Percentiles rank a stretch among this genome's conserved stretches.
Evolutionary conservation across 2,113 vertebrate species (phyloP).

Genomic region (Gnathonemus echidnorhynchus): DNA sequence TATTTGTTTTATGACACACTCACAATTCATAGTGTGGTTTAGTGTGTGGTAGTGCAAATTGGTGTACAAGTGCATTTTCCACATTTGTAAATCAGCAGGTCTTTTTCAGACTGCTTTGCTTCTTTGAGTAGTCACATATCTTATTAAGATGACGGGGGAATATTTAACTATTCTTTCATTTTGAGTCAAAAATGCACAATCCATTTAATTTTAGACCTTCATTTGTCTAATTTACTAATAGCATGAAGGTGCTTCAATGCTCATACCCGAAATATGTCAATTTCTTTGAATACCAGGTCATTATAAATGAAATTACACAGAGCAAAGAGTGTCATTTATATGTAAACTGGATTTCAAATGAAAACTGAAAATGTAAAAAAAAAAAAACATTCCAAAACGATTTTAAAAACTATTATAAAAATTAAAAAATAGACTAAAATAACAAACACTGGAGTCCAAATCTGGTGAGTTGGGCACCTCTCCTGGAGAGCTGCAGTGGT

Average conservation of each 20-base stretch:
- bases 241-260: not conserved
- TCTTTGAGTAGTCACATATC: not conserved
- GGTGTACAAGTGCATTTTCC: not conserved
- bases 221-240: not conserved
- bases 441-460: not conserved
- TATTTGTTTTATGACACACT: not conserved
- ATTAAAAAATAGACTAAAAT: not conserved
- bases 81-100: not conserved
- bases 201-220: not conserved
- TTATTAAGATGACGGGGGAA: not conserved
- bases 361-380: not conserved
- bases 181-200: not conserved
- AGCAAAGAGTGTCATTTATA: not conserved
- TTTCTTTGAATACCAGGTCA: not conserved
- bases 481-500: not conserved
- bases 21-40: not conserved
- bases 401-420: not conserved
- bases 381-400: too few species aligned
- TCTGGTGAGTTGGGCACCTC: not conserved
- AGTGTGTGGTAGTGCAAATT: not conserved
- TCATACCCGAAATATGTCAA: not conserved
- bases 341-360: not conserved
- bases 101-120: not conserved
- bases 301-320: not conserved
- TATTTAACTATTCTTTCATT: not conserved